A percentile compares a stretch with the other conserved stretches of the same genome.
These are phyloP conservation scores for Orussus abietinus DNA, from an alignment of 1,140 invertebrate species.

Conservation along the genomic window DNA sequence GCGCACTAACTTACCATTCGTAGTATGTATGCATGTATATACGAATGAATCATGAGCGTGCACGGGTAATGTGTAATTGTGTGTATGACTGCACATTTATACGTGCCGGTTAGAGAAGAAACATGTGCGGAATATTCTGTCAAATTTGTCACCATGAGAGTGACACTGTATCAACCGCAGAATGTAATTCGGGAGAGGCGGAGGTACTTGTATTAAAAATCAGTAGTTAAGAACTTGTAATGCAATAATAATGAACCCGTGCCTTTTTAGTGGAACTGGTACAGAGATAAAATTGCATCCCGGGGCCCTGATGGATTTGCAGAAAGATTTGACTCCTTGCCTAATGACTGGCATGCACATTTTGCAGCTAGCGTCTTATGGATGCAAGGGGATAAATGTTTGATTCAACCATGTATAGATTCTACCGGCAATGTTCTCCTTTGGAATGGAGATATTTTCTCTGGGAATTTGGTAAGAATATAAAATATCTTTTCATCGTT, in stretches of 20 bases:
- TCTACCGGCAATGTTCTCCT: conserved; percentile 59
- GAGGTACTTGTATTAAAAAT: conserved; percentile 12
- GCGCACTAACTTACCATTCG: too few relatives aligned
- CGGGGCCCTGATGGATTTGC: conserved; percentile 52
- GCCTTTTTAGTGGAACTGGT: conserved; percentile 44
- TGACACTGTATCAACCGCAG: background rate
- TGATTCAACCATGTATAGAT: conserved; percentile 61
- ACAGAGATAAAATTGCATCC: conserved; percentile 40
- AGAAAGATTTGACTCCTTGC: conserved; percentile 26
- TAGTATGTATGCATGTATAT: too few relatives aligned
- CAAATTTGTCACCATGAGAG: conserved; percentile 18
- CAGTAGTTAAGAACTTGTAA: conserved; percentile 16
- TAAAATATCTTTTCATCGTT: conserved; percentile 4
- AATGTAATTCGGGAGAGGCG: background rate
- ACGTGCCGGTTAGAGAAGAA: too few relatives aligned
- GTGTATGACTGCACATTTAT: too few relatives aligned
- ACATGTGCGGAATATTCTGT: conserved; percentile 52
- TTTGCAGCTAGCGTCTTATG: conserved; percentile 63
- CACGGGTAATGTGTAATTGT: too few relatives aligned
- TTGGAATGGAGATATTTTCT: conserved; percentile 83
- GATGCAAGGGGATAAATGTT: conserved; percentile 61
- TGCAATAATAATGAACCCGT: conserved; percentile 10
- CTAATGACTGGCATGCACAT: conserved; percentile 65
- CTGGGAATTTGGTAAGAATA: conserved; percentile 44
- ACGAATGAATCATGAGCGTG: too few relatives aligned